phyloP scores from a whole-genome alignment of 1,140 invertebrate species.

The Hyles vespertilio region DNA sequence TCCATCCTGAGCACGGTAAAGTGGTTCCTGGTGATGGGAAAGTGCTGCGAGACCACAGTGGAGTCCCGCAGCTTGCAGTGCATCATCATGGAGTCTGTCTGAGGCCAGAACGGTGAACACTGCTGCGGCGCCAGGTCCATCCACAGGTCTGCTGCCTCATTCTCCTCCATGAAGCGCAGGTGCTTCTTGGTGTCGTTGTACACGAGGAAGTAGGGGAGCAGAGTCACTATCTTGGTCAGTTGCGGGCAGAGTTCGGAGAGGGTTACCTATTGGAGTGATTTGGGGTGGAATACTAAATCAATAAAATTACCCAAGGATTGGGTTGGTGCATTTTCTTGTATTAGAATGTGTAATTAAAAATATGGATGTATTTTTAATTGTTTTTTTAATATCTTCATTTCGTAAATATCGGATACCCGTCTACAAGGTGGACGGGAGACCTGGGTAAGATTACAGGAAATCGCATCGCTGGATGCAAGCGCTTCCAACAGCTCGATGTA shows the following conservation, averaged over 20 bases:
- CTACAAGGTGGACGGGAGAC: no score
- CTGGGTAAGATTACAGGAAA: no score
- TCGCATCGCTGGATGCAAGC: no score
- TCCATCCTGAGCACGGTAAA: constrained; percentile 88
- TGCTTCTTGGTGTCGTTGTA: constrained; percentile 83
- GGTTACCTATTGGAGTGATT: constrained; percentile 63
- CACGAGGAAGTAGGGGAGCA: constrained; percentile 90
- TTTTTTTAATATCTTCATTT: no score
- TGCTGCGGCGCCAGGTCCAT: constrained; percentile 84
- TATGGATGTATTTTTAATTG: no score
- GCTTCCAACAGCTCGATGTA: no score
- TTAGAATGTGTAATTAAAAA: no score
- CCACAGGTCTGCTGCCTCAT: constrained; percentile 90
- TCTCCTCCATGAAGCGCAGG: constrained; percentile 90
- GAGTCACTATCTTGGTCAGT: constrained; percentile 89
- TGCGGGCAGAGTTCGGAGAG: constrained; percentile 81
- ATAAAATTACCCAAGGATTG: neutral
- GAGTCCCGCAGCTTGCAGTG: constrained; percentile 87
- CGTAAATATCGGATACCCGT: no score
- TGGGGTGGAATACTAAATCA: neutral
- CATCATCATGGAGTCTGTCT: constrained; percentile 88
- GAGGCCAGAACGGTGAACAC: constrained; percentile 87
- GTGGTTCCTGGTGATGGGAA: constrained; percentile 82
- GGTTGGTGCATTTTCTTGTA: neutral
- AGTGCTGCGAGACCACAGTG: constrained; percentile 85